Percentiles rank a stretch among this genome's conserved stretches.
These are phyloP conservation scores for Nasonia giraulti DNA, from an alignment of 1,140 invertebrate genomes.

Conservation along the genomic window DNA sequence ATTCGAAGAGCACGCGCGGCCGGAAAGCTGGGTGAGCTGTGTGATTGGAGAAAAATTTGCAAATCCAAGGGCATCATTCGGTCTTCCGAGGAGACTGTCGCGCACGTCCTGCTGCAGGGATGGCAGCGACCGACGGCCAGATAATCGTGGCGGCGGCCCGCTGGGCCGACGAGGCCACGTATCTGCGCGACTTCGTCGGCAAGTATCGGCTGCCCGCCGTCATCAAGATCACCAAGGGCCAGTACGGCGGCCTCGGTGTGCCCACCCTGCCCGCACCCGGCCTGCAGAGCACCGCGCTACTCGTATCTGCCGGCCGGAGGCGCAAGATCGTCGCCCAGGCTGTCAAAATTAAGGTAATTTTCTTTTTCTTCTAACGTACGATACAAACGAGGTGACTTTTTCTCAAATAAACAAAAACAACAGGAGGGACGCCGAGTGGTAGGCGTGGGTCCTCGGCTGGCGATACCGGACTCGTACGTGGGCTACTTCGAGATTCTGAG, in stretches of 20 bases:
- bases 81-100: neutral
- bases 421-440: conserved; percentile 83
- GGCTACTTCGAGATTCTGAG: conserved; percentile 96
- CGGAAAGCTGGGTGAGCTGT: conserved; percentile 28
- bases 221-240: conserved; percentile 93
- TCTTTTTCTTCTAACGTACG: neutral
- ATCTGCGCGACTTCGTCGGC: conserved; percentile 86
- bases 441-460: conserved; percentile 86
- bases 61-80: neutral
- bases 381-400: neutral
- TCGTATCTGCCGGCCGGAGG: conserved; percentile 87
- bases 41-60: neutral
- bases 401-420: neutral
- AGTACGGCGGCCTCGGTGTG: conserved; percentile 91
- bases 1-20: conserved; percentile 32
- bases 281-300: conserved; percentile 87
- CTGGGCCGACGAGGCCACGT: conserved; percentile 87
- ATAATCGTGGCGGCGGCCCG: conserved; percentile 87
- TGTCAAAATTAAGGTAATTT: conserved; percentile 85
- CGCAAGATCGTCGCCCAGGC: conserved; percentile 92
- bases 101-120: conserved; percentile 60
- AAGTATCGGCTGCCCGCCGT: conserved; percentile 88
- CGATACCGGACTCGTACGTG: conserved; percentile 91
- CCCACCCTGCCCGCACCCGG: conserved; percentile 88
- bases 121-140: conserved; percentile 90